phyloP scores from a whole-genome alignment of 1,140 invertebrate species.

The Oscheius sp. region DNA sequence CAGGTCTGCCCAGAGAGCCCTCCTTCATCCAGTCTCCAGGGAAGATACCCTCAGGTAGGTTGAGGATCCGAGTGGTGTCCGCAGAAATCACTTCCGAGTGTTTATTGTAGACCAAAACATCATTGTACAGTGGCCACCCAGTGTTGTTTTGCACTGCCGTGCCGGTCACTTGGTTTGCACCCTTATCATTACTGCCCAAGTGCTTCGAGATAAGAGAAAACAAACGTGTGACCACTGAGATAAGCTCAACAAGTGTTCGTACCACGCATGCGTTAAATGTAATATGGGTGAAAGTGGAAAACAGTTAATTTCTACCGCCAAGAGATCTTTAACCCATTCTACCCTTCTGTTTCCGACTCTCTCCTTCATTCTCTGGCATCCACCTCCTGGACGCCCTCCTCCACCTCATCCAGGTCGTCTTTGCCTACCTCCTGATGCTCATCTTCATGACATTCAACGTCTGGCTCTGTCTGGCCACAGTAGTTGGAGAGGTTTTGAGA shows the following conservation, averaged over 20 bases:
- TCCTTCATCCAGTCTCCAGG: not conserved
- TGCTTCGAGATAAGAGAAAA: too few species aligned
- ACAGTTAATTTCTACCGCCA: not conserved
- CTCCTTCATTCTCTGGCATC: slow-evolving; percentile 6
- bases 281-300: not conserved
- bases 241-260: not conserved
- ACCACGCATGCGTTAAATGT: not conserved
- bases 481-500: slow-evolving; percentile 81
- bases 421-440: slow-evolving; percentile 91
- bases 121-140: too few species aligned
- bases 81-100: not conserved
- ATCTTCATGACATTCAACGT: slow-evolving; percentile 98
- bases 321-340: not conserved
- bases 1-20: not conserved
- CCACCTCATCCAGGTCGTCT: slow-evolving; percentile 81
- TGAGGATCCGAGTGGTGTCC: not conserved
- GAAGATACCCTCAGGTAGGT: not conserved
- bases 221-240: too few species aligned
- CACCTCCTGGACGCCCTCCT: slow-evolving; percentile 83
- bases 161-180: too few species aligned
- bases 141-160: too few species aligned
- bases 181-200: too few species aligned
- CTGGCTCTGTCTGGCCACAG: slow-evolving; percentile 85
- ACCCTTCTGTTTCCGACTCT: not conserved
- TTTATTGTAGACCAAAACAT: not conserved